Percentiles rank a stretch among this genome's conserved stretches.
Evolutionary conservation across 1,140 invertebrate species (phyloP).

Genomic region (Solen grandis): DNA sequence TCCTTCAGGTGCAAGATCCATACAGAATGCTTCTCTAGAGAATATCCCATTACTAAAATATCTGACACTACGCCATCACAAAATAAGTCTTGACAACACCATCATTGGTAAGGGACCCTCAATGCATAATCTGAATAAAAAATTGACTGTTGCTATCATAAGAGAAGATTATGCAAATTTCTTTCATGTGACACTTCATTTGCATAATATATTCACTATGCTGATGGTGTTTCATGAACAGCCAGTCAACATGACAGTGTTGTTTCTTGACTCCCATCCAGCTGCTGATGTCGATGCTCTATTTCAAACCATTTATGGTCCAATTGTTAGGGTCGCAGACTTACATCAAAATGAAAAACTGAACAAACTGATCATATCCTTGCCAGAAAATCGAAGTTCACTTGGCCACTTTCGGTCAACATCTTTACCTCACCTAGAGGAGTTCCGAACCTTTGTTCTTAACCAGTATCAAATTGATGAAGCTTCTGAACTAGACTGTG

Average conservation of each 20-base stretch:
- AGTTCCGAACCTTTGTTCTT: constrained; percentile 73
- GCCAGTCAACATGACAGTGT: constrained; percentile 63
- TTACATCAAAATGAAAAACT: constrained; percentile 49
- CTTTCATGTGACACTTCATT: constrained; percentile 76
- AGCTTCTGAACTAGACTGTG: constrained; percentile 59
- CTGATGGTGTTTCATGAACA: constrained; percentile 67
- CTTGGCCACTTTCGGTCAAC: constrained; percentile 55
- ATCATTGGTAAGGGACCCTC: not conserved
- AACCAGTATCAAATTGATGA: constrained; percentile 45
- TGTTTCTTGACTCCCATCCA: constrained; percentile 74
- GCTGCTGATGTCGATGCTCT: constrained; percentile 65
- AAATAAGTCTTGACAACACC: not conserved
- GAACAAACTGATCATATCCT: constrained; percentile 63
- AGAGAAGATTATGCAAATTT: constrained; percentile 76
- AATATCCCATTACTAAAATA: constrained; percentile 12
- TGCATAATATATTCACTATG: constrained; percentile 74
- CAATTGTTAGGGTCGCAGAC: constrained; percentile 46
- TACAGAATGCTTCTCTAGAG: not conserved
- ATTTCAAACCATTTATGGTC: constrained; percentile 67
- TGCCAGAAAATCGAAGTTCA: constrained; percentile 69
- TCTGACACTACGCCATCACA: not conserved
- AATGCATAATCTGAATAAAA: not conserved
- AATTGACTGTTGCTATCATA: constrained; percentile 61
- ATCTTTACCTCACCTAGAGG: constrained; percentile 66
- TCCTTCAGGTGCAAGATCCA: not conserved